Base-by-base conservation (phyloP, 2,888 invertebrate species). In the Poecilus cupreus region DNA sequence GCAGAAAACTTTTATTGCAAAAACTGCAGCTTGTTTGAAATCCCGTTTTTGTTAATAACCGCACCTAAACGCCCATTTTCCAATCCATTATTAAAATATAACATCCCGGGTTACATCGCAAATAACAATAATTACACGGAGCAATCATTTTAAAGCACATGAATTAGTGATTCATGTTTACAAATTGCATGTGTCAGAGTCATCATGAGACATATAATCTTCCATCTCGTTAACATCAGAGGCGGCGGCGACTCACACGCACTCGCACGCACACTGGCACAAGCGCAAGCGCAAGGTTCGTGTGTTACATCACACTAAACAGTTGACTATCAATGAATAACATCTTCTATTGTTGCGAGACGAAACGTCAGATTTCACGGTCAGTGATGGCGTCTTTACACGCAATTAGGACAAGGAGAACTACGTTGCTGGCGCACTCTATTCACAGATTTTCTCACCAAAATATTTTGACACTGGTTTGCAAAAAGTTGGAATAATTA, bases 331-430 rank as follows among this genome's bases (percentile, higher is more conserved):
- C 60, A 60, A 26, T 60, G 32, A 32, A 43, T 39, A 43, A 43
- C 43, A 18, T 51, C 18, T 51, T 51, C 51, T 18, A 51, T 51
- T 51, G 51, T 18, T 51, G 43, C 43, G 13, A 32, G 68, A 68
- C 37, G 16, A 13, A 37, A 68, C 68, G 32, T 75, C 32, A 32
- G 49, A 75, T 51, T 75, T 75, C 75, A 75, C 75, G 75, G 75
- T 75, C 75, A 54, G 16, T 24, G 26, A 26, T 10, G 49, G 54
- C 46, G 51, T 26, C 75, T 51, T 51, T 49, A 13, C 46, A 75
- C 49, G 75, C 75, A 76, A 76, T 37, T 32, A 39, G 76, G 32
- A 76, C 76, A 76, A 76, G 76, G 76, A 54, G 4, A 76, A 39
- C 76, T 13, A 18, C 54, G 51, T 26, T 68, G 20, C 49, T 49